Evolutionary conservation across 2,888 invertebrate genomes (phyloP).

Genomic region (Acanthopleura granulata): DNA sequence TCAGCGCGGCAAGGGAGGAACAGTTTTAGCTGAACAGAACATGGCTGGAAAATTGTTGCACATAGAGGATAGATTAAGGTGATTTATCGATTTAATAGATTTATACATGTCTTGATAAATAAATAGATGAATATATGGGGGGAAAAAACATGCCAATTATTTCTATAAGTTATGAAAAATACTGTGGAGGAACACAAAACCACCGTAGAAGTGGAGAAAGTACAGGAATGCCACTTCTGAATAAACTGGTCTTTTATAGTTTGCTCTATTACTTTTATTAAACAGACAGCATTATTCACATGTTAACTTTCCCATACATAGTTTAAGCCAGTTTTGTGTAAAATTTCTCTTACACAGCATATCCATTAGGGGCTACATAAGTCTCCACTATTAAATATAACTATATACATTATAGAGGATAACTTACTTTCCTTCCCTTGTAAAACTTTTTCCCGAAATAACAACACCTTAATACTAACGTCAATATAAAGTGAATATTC

Average conservation of each 20-base stretch:
- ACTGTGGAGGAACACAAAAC: no score
- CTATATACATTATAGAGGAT: not conserved
- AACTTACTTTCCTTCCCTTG: not conserved
- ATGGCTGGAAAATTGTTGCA: no score
- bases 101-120: no score
- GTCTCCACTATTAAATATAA: not conserved
- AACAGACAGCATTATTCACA: not conserved
- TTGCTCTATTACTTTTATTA: not conserved
- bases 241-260: not conserved
- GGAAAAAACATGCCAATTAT: no score
- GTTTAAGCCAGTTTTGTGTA: not conserved
- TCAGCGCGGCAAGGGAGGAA: no score
- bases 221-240: not conserved
- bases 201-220: no score
- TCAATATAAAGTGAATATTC: not conserved
- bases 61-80: no score
- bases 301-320: no score
- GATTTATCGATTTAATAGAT: no score
- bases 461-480: not conserved
- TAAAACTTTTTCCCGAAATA: not conserved
- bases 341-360: not conserved
- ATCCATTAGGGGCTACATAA: not conserved
- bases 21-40: no score
- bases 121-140: no score
- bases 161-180: no score